Percentiles rank a stretch among this genome's conserved stretches.
Evolutionary conservation across 2,888 invertebrate species (phyloP).

Genomic region (Branchellion lobata): DNA sequence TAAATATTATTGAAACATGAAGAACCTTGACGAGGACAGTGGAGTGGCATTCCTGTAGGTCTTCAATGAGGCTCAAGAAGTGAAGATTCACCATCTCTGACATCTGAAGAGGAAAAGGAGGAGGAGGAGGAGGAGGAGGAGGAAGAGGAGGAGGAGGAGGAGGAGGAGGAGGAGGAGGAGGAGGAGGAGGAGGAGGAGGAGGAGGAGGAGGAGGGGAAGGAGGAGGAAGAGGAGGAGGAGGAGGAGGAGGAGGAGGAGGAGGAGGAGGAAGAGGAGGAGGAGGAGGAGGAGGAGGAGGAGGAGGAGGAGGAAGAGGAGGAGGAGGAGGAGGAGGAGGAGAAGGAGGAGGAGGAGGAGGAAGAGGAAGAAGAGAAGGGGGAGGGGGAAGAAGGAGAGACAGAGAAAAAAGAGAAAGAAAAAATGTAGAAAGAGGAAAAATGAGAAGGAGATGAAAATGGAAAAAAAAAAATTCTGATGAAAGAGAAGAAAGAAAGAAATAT

Average conservation of each 20-base stretch:
- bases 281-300: conserved; percentile 22
- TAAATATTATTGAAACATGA: neutral
- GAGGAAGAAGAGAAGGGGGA: conserved; percentile 23
- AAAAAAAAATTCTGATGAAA: too few species aligned
- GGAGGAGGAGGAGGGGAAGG: conserved; percentile 26
- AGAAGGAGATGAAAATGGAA: too few species aligned
- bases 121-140: conserved; percentile 19
- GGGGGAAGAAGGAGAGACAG: neutral
- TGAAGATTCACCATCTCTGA: conserved; percentile 97
- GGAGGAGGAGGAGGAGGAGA: conserved; percentile 38
- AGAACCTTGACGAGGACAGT: conserved; percentile 81
- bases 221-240: conserved; percentile 40
- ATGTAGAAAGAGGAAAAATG: too few species aligned
- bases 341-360: conserved; percentile 19
- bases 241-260: neutral
- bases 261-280: conserved; percentile 2
- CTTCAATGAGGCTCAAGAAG: conserved; percentile 89
- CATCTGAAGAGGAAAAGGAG: too few species aligned
- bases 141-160: neutral
- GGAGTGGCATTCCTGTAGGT: conserved; percentile 89
- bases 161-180: conserved; percentile 26
- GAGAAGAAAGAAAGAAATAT: neutral
- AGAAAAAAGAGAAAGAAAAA: neutral
- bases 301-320: conserved; percentile 20
- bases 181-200: conserved; percentile 40